A percentile compares a stretch with the other conserved stretches of the same genome.
These are phyloP conservation scores for Agrilus biguttatus DNA, from an alignment of 2,888 invertebrate genomes.

Conservation along the genomic window DNA sequence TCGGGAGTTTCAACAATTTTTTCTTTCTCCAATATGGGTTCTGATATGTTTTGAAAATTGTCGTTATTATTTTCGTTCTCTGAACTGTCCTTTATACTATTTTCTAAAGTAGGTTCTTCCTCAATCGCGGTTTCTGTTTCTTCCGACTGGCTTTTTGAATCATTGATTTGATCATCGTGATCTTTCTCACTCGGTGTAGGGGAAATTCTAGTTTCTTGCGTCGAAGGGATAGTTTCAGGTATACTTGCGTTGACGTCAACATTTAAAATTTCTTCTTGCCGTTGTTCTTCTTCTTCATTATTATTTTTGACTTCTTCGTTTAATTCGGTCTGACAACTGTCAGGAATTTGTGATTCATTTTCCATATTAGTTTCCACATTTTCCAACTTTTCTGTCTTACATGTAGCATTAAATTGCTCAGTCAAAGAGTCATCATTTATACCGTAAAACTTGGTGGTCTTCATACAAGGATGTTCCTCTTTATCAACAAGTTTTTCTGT, in stretches of 20 bases:
- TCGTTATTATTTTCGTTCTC: not conserved
- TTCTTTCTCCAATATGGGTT: slow-evolving; percentile 4
- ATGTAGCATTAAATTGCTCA: not conserved
- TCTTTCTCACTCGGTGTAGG: no score
- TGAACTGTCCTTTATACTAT: slow-evolving; percentile 3
- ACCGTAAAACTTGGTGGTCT: slow-evolving; percentile 9
- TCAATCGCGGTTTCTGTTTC: slow-evolving; percentile 5
- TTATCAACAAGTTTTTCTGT: slow-evolving; percentile 5
- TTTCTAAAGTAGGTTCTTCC: slow-evolving; percentile 7
- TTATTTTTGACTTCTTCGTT: not conserved
- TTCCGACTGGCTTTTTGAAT: not conserved
- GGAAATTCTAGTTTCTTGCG: no score
- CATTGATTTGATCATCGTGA: no score
- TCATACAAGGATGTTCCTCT: slow-evolving; percentile 3
- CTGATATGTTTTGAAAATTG: slow-evolving; percentile 2
- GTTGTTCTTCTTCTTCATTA: slow-evolving; percentile 1
- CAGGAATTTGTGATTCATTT: slow-evolving; percentile 1
- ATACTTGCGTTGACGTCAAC: no score
- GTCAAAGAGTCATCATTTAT: slow-evolving; percentile 2
- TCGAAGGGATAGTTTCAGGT: no score
- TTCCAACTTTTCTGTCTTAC: slow-evolving; percentile 1
- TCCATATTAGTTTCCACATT: slow-evolving; percentile 4
- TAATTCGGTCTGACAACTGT: not conserved
- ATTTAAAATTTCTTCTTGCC: not conserved
- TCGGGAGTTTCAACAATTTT: slow-evolving; percentile 18